These are phyloP conservation scores for Argya squamiceps DNA, from an alignment of 2,797 vertebrate genomes.

Conservation along the genomic window DNA sequence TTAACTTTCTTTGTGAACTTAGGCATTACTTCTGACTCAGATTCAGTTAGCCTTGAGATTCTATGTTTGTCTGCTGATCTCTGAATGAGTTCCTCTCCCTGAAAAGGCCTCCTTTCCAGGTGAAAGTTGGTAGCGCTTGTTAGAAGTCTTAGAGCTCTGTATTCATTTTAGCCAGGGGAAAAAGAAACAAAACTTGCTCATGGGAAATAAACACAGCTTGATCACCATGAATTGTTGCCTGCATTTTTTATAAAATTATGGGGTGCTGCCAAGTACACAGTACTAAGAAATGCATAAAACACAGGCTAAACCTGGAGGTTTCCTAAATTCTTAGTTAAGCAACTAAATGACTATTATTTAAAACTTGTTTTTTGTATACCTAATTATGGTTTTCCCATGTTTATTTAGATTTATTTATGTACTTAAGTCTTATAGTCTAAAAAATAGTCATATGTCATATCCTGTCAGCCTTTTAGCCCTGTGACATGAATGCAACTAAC, in stretches of 20 bases:
- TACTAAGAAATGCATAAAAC: slow-evolving; percentile 12
- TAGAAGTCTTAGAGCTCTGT: background rate
- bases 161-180: slow-evolving; percentile 14
- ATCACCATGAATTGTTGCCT: slow-evolving; percentile 3
- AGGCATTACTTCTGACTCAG: background rate
- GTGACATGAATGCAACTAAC: background rate
- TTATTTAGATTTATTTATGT: background rate
- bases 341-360: slow-evolving; percentile 1
- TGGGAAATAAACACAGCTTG: slow-evolving; percentile 1
- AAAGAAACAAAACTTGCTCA: background rate
- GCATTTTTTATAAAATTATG: slow-evolving; percentile 43
- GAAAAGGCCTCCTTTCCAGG: slow-evolving; percentile 2
- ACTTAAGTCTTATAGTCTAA: background rate
- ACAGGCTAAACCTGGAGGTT: background rate
- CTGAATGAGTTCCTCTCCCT: background rate
- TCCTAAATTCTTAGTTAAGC: background rate
- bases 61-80: background rate
- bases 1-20: slow-evolving; percentile 33
- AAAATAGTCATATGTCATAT: background rate
- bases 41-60: background rate
- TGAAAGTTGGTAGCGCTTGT: slow-evolving; percentile 41
- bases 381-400: background rate
- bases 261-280: slow-evolving; percentile 2
- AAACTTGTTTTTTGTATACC: background rate
- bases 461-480: background rate